Conservation (phyloP, 2,888 invertebrate species). For the Bellardia bayeri region DNA sequence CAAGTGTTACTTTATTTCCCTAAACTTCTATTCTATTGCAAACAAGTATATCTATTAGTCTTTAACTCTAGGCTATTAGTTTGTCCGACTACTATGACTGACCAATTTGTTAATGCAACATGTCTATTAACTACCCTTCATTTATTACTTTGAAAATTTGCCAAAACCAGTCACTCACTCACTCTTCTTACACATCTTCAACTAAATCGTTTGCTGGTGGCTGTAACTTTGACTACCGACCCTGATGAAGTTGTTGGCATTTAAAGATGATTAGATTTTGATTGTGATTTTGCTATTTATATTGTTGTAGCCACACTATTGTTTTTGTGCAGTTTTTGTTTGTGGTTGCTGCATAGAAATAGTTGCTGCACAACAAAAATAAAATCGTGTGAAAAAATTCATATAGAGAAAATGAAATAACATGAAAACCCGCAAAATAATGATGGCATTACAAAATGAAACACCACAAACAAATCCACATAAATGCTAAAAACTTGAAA, state of each 20-base stretch:
- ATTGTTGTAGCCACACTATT: neutral
- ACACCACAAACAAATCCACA: constrained; percentile 56
- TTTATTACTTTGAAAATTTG: constrained; percentile 7
- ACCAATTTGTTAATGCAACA: constrained; percentile 7
- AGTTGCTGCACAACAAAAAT: constrained; percentile 14
- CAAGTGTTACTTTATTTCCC: neutral
- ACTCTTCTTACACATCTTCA: neutral
- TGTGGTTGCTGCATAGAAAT: constrained; percentile 23
- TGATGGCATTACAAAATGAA: constrained; percentile 51
- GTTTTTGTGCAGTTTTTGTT: neutral
- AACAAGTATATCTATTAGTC: neutral
- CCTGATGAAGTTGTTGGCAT: constrained; percentile 56
- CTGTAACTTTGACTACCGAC: constrained; percentile 1
- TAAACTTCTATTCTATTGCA: neutral
- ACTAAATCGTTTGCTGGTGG: constrained; percentile 3
- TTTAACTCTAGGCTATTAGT: neutral
- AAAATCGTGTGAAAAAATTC: constrained; percentile 62
- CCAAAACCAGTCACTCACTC: neutral
- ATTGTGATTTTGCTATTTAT: constrained; percentile 47
- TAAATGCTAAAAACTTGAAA: constrained; percentile 39
- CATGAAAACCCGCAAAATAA: constrained; percentile 51
- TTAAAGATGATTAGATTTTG: constrained; percentile 66
- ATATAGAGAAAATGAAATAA: constrained; percentile 16
- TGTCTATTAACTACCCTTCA: constrained; percentile 17
- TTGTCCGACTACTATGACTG: neutral